Base-by-base conservation (phyloP, 2,113 vertebrate genomes). In the Haemorhous mexicanus region DNA sequence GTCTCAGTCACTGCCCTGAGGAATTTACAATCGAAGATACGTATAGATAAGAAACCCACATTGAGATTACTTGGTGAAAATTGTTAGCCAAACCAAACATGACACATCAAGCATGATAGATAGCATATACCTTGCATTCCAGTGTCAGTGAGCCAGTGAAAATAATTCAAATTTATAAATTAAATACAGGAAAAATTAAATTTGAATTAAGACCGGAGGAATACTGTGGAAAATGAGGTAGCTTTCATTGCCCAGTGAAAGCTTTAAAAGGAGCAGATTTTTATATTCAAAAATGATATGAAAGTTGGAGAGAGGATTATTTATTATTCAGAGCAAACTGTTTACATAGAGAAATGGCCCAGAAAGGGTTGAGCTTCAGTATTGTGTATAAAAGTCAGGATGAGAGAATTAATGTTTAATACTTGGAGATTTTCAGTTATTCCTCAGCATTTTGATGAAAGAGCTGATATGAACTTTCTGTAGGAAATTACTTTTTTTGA, bases 1-100 rank as follows among this genome's bases (percentile, higher is more conserved):
- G 87, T 89, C 87, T 90, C 77, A 94, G 85, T 68, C 62, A 66
- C 68, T 93, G 70, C 88, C 77, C 79, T 75, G 63, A 83, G 67
- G 80, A 92, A 86, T 94, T 97, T 93, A 68, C 76, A 72, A 52
- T 86, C 44, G 37, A 46, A 95, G 87, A 88, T 93, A 89, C 0
- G 0, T 8, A 55, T n/a, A 89, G 87, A 91, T 94, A 94, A 73
- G 21, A 76, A 90, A 62, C n/a, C 67, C 1, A 0, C 23, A 47
- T 23, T 68, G 61, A 68, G 41, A 59, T 92, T 88, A 35, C 64
- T 67, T 89, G 87, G 41, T 83, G 58, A 88, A 88, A 89, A 75
- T 53, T 56, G 61, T 67, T 78, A 61, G 66, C 76, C 58, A 55
- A 87, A 52, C 20, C 63, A 87, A 74, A 87, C 33, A 35, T 67